A percentile compares a stretch with the other conserved stretches of the same genome.
phyloP scores from a whole-genome alignment of 2,113 vertebrate genomes.

The Nettapus auritus region DNA sequence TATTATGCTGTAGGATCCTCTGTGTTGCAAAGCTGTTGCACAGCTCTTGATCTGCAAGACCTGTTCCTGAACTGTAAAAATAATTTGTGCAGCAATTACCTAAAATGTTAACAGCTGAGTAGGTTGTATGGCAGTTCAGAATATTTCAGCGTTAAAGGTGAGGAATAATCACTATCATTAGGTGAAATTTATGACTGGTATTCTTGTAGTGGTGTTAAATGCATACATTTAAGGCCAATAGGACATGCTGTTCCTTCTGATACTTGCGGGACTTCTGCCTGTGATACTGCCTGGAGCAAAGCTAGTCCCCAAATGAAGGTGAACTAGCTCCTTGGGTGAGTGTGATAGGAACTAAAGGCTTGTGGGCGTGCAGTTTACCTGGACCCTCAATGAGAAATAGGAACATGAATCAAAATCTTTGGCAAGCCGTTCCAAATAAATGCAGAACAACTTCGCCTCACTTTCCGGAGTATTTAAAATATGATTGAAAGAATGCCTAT shows the following conservation, averaged over 20 bases:
- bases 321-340: not conserved
- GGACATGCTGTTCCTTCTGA: not conserved
- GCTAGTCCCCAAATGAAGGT: not conserved
- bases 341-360: not conserved
- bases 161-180: not conserved
- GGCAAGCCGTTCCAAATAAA: not conserved
- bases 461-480: not conserved
- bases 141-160: not conserved
- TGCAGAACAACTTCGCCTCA: not conserved
- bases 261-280: not conserved
- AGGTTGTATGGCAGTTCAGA: slow-evolving; percentile 32
- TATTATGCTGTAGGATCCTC: not conserved
- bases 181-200: not conserved
- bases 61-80: slow-evolving; percentile 22
- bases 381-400: not conserved
- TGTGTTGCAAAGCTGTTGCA: not conserved
- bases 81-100: slow-evolving; percentile 33
- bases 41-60: slow-evolving; percentile 30
- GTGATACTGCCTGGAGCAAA: not conserved
- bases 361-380: not conserved
- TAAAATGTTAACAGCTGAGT: slow-evolving; percentile 45
- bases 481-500: not conserved
- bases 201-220: not conserved
- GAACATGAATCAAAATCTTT: not conserved
- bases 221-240: not conserved